Evolutionary conservation across 2,113 vertebrate genomes (phyloP).

Genomic region (Sciurus niger): DNA sequence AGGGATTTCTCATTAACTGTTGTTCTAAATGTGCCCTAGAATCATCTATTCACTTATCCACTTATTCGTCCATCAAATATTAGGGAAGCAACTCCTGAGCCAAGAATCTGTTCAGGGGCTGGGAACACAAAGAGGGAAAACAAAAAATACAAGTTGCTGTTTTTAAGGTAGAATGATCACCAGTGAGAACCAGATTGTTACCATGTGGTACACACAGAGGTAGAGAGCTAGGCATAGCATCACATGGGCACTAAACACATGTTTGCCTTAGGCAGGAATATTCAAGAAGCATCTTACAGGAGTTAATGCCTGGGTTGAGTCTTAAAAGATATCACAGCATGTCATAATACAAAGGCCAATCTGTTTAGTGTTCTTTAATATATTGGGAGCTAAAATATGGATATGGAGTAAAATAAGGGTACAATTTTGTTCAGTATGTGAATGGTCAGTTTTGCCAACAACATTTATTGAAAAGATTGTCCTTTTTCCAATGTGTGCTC

Average conservation of each 20-base stretch:
- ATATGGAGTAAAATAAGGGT: background rate
- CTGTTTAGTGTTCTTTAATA: too few relatives aligned
- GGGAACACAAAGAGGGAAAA: background rate
- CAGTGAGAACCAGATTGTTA: background rate
- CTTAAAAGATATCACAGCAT: background rate
- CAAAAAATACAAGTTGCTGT: background rate
- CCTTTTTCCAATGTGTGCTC: background rate
- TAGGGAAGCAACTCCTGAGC: background rate
- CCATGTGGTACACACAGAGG: background rate
- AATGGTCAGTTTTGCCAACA: background rate
- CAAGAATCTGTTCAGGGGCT: background rate
- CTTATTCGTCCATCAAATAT: background rate
- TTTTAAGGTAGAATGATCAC: background rate
- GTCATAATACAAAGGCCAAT: accelerated
- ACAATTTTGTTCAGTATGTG: background rate
- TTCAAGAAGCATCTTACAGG: background rate
- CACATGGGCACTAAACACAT: background rate
- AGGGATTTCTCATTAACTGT: background rate
- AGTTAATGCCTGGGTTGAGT: background rate
- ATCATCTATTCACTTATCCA: background rate
- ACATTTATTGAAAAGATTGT: background rate
- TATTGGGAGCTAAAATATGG: too few relatives aligned
- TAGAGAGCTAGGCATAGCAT: background rate
- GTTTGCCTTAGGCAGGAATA: background rate
- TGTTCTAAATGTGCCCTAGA: background rate